These are phyloP conservation scores for Limnephilus marmoratus DNA, from an alignment of 2,888 invertebrate species.

Conservation along the genomic window DNA sequence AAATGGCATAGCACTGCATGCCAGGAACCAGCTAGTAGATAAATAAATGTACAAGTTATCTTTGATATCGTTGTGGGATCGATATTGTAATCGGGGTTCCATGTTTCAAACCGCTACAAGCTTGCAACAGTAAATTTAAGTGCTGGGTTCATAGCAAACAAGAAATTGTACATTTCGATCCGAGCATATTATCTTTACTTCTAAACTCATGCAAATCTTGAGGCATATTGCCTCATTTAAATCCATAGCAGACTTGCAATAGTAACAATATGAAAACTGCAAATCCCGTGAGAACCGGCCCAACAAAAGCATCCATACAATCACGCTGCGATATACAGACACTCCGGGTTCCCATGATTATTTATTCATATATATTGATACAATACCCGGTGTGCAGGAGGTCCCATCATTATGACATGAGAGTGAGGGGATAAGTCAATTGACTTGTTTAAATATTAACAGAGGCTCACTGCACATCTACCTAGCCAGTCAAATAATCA, in stretches of 20 bases:
- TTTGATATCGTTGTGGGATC: no score
- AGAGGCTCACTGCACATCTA: not conserved
- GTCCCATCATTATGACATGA: constrained; percentile 3
- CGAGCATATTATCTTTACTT: not conserved
- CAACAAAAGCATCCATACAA: not conserved
- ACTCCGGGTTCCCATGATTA: constrained; percentile 26
- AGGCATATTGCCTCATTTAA: not conserved
- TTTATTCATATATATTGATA: constrained; percentile 4
- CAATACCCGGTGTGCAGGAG: not conserved
- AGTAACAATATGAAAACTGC: not conserved
- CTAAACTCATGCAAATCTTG: not conserved
- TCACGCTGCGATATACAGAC: constrained; percentile 36
- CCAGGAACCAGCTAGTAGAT: no score
- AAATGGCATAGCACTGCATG: no score
- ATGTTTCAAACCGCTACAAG: no score
- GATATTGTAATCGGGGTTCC: no score
- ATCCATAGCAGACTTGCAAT: not conserved
- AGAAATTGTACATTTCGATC: not conserved
- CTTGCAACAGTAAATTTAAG: not conserved
- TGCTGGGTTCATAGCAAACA: not conserved
- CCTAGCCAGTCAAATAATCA: constrained; percentile 21
- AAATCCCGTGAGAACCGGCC: not conserved
- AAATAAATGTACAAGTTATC: no score
- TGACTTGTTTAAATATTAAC: constrained; percentile 48
- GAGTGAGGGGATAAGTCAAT: constrained; percentile 30